Percentiles rank a stretch among this genome's conserved stretches.
Evolutionary conservation across 2,113 vertebrate species (phyloP).

Genomic region (Hyla sarda): DNA sequence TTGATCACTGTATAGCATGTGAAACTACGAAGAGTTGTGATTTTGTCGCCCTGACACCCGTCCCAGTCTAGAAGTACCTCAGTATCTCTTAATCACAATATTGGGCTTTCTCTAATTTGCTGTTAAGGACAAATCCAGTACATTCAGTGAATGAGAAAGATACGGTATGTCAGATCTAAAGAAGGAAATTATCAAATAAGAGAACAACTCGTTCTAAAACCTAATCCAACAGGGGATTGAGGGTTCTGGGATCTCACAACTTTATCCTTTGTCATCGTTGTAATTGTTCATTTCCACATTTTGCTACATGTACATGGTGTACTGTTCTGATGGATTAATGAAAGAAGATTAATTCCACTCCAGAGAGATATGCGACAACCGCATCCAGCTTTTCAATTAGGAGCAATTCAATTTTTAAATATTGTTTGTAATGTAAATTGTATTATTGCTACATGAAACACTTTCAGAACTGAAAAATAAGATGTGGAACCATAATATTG

Average conservation of each 20-base stretch:
- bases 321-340: background rate
- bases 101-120: no score
- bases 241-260: background rate
- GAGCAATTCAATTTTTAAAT: background rate
- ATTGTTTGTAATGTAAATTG: background rate
- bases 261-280: background rate
- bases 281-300: background rate
- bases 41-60: no score
- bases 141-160: background rate
- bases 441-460: background rate
- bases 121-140: background rate
- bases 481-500: background rate
- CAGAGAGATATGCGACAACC: background rate
- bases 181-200: background rate
- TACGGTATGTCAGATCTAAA: background rate
- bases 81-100: no score
- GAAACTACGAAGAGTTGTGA: no score
- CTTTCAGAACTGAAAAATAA: background rate
- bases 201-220: background rate
- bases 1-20: no score
- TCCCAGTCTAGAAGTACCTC: no score
- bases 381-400: background rate
- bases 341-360: conserved; percentile 17
- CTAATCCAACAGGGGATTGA: background rate
- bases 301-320: conserved; percentile 6